Conservation (phyloP, 2,797 vertebrate species). For the Cyclopterus lumpus region DNA sequence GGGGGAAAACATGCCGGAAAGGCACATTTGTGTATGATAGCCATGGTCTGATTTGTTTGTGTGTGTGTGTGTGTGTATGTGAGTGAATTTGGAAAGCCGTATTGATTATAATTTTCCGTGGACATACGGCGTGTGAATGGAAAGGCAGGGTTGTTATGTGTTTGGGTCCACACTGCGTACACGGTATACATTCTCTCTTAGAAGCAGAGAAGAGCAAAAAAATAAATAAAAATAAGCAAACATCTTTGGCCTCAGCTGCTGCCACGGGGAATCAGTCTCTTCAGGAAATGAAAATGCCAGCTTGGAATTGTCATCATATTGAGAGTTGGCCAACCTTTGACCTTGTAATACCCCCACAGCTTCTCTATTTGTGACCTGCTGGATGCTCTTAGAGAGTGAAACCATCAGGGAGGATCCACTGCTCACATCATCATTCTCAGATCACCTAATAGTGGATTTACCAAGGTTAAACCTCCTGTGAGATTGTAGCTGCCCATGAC, state of each 20-base stretch:
- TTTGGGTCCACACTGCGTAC: constrained; percentile 18
- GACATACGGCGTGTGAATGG: constrained; percentile 26
- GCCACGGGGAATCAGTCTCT: constrained; percentile 67
- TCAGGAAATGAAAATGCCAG: constrained; percentile 84
- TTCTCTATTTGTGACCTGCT: constrained; percentile 78
- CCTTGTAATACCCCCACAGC: constrained; percentile 81
- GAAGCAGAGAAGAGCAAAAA: constrained; percentile 60
- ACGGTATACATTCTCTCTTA: constrained; percentile 37
- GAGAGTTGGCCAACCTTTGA: constrained; percentile 80
- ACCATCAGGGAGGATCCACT: constrained; percentile 79
- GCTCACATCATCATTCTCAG: constrained; percentile 82
- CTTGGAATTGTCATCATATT: constrained; percentile 81
- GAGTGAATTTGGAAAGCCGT: constrained; percentile 10
- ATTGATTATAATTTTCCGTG: constrained; percentile 48
- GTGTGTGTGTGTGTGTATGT: not conserved
- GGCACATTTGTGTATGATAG: constrained; percentile 43
- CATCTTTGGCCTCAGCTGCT: constrained; percentile 65
- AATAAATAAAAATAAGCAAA: constrained; percentile 76
- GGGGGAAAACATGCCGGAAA: constrained; percentile 25
- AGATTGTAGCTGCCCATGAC: constrained; percentile 77
- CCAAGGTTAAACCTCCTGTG: constrained; percentile 80
- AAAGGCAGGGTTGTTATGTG: constrained; percentile 22
- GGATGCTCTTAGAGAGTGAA: constrained; percentile 79
- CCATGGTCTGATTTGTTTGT: constrained; percentile 43
- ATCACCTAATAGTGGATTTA: constrained; percentile 83